Evolutionary conservation across 2,797 vertebrate genomes (phyloP).

Genomic region (Enteromius mattozi): DNA sequence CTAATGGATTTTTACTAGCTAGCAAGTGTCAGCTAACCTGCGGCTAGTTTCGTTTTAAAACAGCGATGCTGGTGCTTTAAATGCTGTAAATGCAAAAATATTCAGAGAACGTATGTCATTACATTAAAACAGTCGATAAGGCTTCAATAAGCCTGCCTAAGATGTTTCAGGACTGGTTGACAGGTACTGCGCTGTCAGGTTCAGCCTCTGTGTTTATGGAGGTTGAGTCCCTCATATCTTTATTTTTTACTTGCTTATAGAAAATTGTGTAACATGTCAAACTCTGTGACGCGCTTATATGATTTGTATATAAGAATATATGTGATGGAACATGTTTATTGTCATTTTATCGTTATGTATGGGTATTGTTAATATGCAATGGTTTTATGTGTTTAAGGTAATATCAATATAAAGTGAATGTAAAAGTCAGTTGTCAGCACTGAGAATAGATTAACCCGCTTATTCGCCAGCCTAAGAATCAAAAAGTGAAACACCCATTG

Average conservation of each 20-base stretch:
- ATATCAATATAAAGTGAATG: background rate
- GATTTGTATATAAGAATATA: background rate
- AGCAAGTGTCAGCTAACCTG: slow-evolving; percentile 22
- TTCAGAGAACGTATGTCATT: background rate
- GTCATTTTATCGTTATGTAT: background rate
- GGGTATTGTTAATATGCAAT: background rate
- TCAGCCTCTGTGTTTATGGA: background rate
- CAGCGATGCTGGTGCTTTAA: background rate
- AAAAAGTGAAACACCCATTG: slow-evolving; percentile 12
- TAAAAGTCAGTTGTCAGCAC: background rate
- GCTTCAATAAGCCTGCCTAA: background rate
- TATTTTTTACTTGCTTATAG: background rate
- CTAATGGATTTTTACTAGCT: background rate
- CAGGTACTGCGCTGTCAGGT: background rate
- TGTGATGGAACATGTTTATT: background rate
- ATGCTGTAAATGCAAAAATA: background rate
- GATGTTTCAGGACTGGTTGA: background rate
- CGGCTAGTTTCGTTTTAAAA: slow-evolving; percentile 1
- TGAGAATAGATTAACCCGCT: background rate
- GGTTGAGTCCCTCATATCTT: background rate
- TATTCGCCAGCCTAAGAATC: background rate
- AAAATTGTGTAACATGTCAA: background rate
- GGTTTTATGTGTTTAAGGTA: background rate
- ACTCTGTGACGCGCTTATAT: background rate
- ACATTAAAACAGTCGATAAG: background rate